Base-by-base conservation (phyloP, 2,888 invertebrate genomes). In the Sericinus montela region DNA sequence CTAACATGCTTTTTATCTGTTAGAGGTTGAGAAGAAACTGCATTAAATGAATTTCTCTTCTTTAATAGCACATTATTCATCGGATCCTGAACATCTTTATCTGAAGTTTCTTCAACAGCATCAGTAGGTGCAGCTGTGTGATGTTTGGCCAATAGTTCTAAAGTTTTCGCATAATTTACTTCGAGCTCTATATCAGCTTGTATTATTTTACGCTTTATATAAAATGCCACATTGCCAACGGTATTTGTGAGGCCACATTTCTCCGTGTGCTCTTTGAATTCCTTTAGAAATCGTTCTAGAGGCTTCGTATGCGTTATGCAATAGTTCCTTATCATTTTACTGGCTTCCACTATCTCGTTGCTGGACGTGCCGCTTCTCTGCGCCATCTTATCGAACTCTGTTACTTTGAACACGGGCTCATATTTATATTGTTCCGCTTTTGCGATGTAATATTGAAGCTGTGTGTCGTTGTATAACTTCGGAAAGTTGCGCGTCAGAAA, bases 281-380 rank as follows among this genome's bases (percentile, higher is more conserved):
- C 68, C 0, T 35, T 34, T 0, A 75, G 53, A 10, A 80, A 75
- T 5, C 57, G 58, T 10, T 56, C 62, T 0, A 78, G 38, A 0
- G 72, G 51, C 11, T 71, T 65, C 11, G 54, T 54, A 38, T 70
- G 67, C 0, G 56, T 58, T 38, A 58, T 65, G 47, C 80, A 79
- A 52, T 76, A 72, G 1, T 60, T 67, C 41, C 66, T 67, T 7
- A 82, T 75, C 50, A 73, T 61, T n/a, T 60, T 60, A 46, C 79
- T 80, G 0, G 72, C 63, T 42, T 67, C 62, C 0, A 74, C 40
- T 9, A 78, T 72, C 23, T 79, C 73, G 8, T 65, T 55, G 0
- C 61, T 58, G 0, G 68, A 65, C 0, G 65, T 59, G 0, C 63
- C 69, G 35, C 63, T 65, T 10, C 66, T 60, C 3, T 58, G 55